Base-by-base conservation (phyloP, 1,140 invertebrate species). In the Drosophila auraria region DNA sequence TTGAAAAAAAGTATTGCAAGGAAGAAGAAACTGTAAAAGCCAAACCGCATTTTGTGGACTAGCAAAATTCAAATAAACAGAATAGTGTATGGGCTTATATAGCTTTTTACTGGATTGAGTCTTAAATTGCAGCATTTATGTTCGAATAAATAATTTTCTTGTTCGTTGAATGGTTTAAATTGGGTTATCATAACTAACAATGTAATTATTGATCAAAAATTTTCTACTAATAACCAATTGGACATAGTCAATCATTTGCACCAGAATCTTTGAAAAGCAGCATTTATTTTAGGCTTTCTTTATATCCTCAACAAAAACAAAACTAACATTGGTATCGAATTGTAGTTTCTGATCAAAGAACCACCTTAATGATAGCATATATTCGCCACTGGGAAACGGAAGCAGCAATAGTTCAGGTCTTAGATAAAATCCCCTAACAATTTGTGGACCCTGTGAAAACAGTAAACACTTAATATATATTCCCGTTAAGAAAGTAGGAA, bases 301-400 rank as follows among this genome's bases (percentile, higher is more conserved):
- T 14, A 33, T 33, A 15, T 54, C 30, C 12, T 54, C 51, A 1
- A 54, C 11, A 8, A 20, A 36, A 1, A 54, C 12, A 20, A 38
- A 74, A 25, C 27, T 44, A 0, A 74, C 30, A 23, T 76, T 74
- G 1, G 59, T 64, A 33, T 64, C 51, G 15, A 58, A 57, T 50
- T 64, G 51, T 1, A 20, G 11, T 23, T 36, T 76, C 0, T 27
- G 23, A 25, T 58, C 9, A 8, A 57, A 58, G 2, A 51, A 11
- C 70, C 59, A 76, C 4, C 30, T 12, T 1, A 57, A 0, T 0
- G 33, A 14, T 4, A 75, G 14, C 50, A 63, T n/a, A n/a, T 73
- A 75, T 5, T 75, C 72, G 9, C 69, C 69, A 49, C 25, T 50
- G 23, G 72, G 69, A 27, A 75, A 15, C 0, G 70, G 72, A 3